These are phyloP conservation scores for Papilio gigon DNA, from an alignment of 2,888 invertebrate species.

Conservation along the genomic window DNA sequence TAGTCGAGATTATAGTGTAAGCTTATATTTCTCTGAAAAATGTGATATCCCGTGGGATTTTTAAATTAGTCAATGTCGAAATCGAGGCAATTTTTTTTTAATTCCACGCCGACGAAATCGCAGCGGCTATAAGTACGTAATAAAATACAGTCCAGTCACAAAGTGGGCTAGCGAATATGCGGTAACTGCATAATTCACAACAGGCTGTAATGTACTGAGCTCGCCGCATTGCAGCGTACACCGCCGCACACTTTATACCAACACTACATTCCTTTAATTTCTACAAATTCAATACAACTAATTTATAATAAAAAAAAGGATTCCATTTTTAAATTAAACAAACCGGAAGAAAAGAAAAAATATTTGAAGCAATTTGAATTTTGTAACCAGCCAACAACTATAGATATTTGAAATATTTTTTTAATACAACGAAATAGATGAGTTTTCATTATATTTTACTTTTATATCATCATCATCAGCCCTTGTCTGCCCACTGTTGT, in stretches of 20 bases:
- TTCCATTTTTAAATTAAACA: background rate
- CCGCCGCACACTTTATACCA: conserved; percentile 2
- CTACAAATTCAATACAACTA: background rate
- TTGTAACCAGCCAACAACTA: too few species aligned
- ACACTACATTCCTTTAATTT: background rate
- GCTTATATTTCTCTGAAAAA: too few species aligned
- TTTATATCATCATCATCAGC: too few species aligned
- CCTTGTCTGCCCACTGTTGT: too few species aligned
- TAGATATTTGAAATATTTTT: too few species aligned
- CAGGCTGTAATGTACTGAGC: conserved; percentile 20
- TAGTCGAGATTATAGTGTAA: too few species aligned
- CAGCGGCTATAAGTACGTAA: background rate
- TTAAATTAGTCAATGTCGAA: background rate
- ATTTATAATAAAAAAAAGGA: background rate
- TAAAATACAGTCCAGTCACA: conserved; percentile 23
- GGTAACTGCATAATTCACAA: conserved; percentile 33
- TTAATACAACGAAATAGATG: too few species aligned
- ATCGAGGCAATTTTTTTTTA: background rate
- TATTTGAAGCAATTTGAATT: too few species aligned
- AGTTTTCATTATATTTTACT: too few species aligned
- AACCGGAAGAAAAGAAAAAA: too few species aligned
- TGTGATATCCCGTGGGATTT: too few species aligned
- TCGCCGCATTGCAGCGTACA: conserved; percentile 31
- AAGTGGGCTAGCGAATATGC: conserved; percentile 31
- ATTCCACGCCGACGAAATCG: background rate